A percentile compares a stretch with the other conserved stretches of the same genome.
Evolutionary conservation across 2,888 invertebrate genomes (phyloP).

Genomic region (Scrobipalpa atriplicella): DNA sequence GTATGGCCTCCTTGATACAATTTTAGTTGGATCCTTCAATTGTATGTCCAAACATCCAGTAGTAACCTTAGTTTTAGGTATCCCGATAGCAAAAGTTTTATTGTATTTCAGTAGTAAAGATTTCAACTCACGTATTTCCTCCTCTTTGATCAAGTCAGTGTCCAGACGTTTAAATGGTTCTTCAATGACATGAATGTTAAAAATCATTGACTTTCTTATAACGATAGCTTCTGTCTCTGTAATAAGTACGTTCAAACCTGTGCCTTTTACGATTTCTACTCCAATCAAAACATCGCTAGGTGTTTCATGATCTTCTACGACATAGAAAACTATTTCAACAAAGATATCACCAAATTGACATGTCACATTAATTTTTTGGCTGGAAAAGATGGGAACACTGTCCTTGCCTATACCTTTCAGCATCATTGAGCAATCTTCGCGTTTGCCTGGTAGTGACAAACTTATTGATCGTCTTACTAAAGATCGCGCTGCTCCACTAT

Average conservation of each 20-base stretch:
- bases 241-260: conserved; percentile 24
- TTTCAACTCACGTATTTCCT: neutral
- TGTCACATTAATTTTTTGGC: no score
- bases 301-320: conserved; percentile 16
- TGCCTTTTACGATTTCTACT: neutral
- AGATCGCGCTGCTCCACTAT: conserved; percentile 18
- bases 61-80: conserved; percentile 29
- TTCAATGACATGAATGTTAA: neutral
- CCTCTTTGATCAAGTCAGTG: neutral
- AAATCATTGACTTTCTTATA: neutral
- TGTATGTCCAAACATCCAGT: conserved; percentile 29
- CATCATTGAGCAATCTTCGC: conserved; percentile 1
- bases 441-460: conserved; percentile 8
- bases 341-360: neutral
- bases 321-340: neutral
- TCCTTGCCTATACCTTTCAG: neutral
- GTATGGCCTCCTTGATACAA: conserved; percentile 31
- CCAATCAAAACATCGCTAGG: conserved; percentile 16
- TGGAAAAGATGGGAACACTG: no score
- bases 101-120: neutral
- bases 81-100: conserved; percentile 21
- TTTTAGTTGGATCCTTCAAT: conserved; percentile 27
- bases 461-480: no score
- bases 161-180: neutral
- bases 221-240: conserved; percentile 25